Evolutionary conservation across 2,113 vertebrate species (phyloP).

Genomic region (Plestiodon gilberti): DNA sequence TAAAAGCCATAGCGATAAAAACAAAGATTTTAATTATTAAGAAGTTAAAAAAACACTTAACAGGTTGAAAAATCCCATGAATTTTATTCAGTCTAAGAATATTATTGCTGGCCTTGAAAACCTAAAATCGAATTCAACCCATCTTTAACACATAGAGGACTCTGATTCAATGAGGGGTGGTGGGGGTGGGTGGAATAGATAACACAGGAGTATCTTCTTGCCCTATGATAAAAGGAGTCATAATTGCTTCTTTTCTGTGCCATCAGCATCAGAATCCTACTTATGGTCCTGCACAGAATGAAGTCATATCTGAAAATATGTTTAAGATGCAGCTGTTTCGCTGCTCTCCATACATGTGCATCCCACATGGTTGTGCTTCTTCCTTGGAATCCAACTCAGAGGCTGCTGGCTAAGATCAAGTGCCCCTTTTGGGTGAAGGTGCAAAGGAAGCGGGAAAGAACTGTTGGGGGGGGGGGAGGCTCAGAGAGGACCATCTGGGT

Average conservation of each 20-base stretch:
- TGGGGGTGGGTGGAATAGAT: background rate
- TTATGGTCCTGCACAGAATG: background rate
- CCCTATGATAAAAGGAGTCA: background rate
- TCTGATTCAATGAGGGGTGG: background rate
- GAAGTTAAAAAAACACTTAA: no score
- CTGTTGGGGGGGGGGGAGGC: background rate
- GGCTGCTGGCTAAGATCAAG: background rate
- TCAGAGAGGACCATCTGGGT: background rate
- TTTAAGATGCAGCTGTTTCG: conserved; percentile 1
- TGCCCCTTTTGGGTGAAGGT: background rate
- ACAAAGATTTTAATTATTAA: no score
- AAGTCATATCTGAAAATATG: background rate
- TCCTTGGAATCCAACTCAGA: background rate
- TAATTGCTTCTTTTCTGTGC: background rate
- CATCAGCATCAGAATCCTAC: background rate
- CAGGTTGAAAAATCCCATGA: no score
- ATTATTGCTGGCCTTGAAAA: no score
- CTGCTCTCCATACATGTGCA: conserved; percentile 7
- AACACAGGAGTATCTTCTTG: background rate
- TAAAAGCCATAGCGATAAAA: no score
- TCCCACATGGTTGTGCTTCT: conserved; percentile 41
- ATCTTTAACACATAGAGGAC: background rate
- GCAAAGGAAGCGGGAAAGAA: background rate
- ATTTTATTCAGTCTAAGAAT: no score
- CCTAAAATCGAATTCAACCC: no score